Evolutionary conservation across 2,113 vertebrate genomes (phyloP).

Genomic region (Indicator maculatus): DNA sequence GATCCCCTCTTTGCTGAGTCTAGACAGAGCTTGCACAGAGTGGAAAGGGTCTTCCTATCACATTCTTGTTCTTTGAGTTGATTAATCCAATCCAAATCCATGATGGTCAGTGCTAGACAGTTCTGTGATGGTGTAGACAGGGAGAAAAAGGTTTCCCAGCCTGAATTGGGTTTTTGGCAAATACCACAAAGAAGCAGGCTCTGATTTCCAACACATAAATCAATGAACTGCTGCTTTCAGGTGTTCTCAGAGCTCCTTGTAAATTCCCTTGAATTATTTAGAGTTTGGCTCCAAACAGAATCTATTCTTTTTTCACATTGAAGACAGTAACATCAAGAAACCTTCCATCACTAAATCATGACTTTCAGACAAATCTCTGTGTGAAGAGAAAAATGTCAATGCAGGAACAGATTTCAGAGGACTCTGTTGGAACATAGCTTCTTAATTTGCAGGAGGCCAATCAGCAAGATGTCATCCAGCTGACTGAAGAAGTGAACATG

Average conservation of each 20-base stretch:
- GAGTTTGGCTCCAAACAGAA: neutral
- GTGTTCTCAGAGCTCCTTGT: neutral
- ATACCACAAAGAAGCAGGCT: neutral
- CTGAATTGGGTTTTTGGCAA: neutral
- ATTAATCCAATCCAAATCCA: neutral
- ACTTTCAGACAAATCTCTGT: neutral
- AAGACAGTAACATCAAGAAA: neutral
- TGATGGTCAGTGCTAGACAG: neutral
- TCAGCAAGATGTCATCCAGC: neutral
- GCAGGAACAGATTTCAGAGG: neutral
- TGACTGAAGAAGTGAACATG: neutral
- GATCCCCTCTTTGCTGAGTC: neutral
- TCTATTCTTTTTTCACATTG: neutral
- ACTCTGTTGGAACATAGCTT: accelerated
- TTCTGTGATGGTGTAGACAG: neutral
- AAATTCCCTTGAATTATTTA: neutral
- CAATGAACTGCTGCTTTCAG: neutral
- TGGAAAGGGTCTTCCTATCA: neutral
- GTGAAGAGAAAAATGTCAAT: neutral
- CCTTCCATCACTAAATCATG: neutral
- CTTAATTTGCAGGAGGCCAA: neutral
- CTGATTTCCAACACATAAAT: neutral
- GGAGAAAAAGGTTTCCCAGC: neutral
- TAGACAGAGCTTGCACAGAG: neutral
- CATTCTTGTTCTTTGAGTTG: neutral